A percentile compares a stretch with the other conserved stretches of the same genome.
Evolutionary conservation across 2,888 invertebrate genomes (phyloP).

Genomic region (Rhaphigaster nebulosa): DNA sequence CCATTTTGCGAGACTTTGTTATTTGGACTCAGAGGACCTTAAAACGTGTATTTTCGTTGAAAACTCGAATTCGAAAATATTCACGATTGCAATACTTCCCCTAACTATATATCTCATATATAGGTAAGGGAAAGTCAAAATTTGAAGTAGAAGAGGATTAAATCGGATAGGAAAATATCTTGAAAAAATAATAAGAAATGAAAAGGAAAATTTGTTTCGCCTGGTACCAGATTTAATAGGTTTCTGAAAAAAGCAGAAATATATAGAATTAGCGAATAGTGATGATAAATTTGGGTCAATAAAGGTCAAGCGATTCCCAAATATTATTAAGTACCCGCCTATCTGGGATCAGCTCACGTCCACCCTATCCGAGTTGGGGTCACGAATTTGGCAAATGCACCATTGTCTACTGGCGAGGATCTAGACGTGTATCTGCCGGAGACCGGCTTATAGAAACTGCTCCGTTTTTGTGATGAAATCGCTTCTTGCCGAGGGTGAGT

Average conservation of each 20-base stretch:
- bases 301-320: constrained; percentile 45
- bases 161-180: too few species aligned
- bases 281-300: neutral
- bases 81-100: too few species aligned
- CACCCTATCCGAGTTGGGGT: neutral
- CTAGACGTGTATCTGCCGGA: constrained; percentile 51
- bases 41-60: too few species aligned
- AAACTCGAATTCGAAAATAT: too few species aligned
- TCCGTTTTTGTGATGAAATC: constrained; percentile 48
- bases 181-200: too few species aligned
- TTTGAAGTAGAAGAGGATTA: too few species aligned
- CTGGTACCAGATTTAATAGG: neutral
- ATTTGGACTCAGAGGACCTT: too few species aligned
- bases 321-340: constrained; percentile 35
- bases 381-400: constrained; percentile 56
- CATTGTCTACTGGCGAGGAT: constrained; percentile 38
- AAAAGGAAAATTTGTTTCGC: too few species aligned
- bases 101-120: too few species aligned
- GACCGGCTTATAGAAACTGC: constrained; percentile 28
- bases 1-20: too few species aligned
- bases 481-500: constrained; percentile 25
- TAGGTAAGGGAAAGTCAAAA: too few species aligned
- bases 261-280: neutral
- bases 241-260: neutral
- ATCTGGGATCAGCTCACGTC: constrained; percentile 36